A percentile compares a stretch with the other conserved stretches of the same genome.
Evolutionary conservation across 2,797 vertebrate species (phyloP).

Genomic region (Pseudotriccus pelzelni): DNA sequence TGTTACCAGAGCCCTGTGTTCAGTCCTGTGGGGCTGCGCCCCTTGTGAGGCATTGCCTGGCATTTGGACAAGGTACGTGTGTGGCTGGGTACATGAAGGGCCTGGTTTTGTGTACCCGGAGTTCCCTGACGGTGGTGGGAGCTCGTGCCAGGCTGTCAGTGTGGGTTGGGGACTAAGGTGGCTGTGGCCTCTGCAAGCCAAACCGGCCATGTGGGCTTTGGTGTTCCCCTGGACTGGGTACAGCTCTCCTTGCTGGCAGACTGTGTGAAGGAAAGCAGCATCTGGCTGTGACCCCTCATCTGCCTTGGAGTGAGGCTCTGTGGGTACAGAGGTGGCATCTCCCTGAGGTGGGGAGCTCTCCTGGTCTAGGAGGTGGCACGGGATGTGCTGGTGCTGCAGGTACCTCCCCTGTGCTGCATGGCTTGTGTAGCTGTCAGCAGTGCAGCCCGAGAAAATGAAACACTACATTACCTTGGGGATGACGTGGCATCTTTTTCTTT

Average conservation of each 20-base stretch:
- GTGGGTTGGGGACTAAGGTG: not conserved
- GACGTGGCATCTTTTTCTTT: fast-evolving
- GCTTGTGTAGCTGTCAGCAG: not conserved
- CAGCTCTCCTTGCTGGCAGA: not conserved
- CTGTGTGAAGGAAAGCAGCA: not conserved
- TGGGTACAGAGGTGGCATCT: fast-evolving
- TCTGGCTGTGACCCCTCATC: fast-evolving
- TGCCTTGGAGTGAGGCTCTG: fast-evolving
- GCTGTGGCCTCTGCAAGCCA: not conserved
- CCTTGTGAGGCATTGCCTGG: fast-evolving
- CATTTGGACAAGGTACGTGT: fast-evolving
- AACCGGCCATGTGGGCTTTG: not conserved
- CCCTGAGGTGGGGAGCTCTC: fast-evolving
- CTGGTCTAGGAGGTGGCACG: not conserved
- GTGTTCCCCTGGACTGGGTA: fast-evolving
- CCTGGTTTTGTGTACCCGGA: fast-evolving
- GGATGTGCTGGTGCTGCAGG: fast-evolving
- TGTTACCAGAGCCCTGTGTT: fast-evolving
- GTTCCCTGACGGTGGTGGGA: not conserved
- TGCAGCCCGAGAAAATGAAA: not conserved
- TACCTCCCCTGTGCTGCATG: fast-evolving
- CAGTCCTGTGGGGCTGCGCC: fast-evolving
- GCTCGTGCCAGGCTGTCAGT: fast-evolving
- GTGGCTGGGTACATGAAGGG: fast-evolving
- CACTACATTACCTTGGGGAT: fast-evolving